Base-by-base conservation (phyloP, 92 coral and sea anemone genomes). In the Bergia puertoricense region DNA sequence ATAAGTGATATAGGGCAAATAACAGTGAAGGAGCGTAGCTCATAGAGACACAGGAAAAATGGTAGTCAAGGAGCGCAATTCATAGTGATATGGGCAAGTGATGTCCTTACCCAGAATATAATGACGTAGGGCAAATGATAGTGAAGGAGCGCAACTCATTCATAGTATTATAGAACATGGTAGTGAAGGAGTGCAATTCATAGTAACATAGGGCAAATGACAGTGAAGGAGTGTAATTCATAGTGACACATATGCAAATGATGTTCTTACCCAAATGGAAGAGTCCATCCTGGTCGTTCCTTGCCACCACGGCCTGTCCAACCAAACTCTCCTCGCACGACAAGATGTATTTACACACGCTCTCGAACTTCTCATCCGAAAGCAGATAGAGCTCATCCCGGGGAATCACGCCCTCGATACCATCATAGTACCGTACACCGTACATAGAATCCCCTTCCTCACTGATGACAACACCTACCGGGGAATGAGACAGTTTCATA, bases 221-320 rank as follows among this genome's bases (percentile, higher is more conserved):
- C 30, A 30, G 30, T 30, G 30, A 30, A 30, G n/a, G 54, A 80
- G 48, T 0, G 62, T 23, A 44, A 72, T 23, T 57, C 37, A 38
- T n/a, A 22, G 37, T 69, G 62, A 6, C 66, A 81, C 6, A 50
- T 48, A 30, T 18, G 8, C 15, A 81, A 51, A 45, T 23, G 41
- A 69, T 45, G 5, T 78, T 69, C 98, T 75, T 88, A 95, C 99
- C 99, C 9, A 97, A 95, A 76, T 97, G 93, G 67, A 97, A 97
- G 73, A 93, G 91, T 10, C 98, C 99, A 81, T 97, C 98, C 36
- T 91, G 82, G 39, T 97, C 99, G 85, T 97, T 92, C 86, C 99
- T 91, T 51, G 98, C 98, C 77, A 97, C 99, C 81, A 97, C 98
- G 14, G 99, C 97, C 91, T 95, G 98, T 37, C 99, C 99, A 44